Evolutionary conservation across 1,140 invertebrate genomes (phyloP).

Genomic region (Gonioctena quinquepunctata): DNA sequence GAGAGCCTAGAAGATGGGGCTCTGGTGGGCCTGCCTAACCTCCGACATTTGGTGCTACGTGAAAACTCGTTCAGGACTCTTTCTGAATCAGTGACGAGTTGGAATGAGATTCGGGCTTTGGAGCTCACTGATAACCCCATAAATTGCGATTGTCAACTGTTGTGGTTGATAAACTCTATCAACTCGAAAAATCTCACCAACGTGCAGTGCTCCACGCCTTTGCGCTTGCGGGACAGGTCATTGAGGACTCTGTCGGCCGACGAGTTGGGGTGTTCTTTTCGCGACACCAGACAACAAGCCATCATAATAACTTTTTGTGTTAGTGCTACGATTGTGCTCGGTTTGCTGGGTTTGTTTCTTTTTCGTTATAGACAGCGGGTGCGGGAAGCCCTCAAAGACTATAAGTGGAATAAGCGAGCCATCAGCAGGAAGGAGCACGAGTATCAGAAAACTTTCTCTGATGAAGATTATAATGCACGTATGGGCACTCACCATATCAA

Average conservation of each 20-base stretch:
- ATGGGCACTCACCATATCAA: constrained; percentile 65
- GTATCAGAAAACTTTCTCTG: constrained; percentile 85
- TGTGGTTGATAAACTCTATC: constrained; percentile 80
- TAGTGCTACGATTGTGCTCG: constrained; percentile 63
- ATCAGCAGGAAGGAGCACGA: constrained; percentile 81
- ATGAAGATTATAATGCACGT: constrained; percentile 79
- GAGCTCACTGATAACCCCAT: constrained; percentile 84
- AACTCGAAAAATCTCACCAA: constrained; percentile 72
- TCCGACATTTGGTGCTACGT: constrained; percentile 73
- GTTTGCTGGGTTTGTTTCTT: constrained; percentile 69
- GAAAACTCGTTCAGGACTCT: constrained; percentile 78
- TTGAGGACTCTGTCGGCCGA: constrained; percentile 71
- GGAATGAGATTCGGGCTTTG: constrained; percentile 74
- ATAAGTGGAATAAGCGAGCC: constrained; percentile 78
- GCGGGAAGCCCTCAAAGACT: constrained; percentile 77
- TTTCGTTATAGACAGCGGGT: constrained; percentile 79
- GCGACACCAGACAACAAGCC: constrained; percentile 75
- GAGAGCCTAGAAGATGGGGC: constrained; percentile 72
- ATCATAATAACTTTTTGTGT: constrained; percentile 75
- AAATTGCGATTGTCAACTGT: constrained; percentile 76
- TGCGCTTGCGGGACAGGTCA: constrained; percentile 69
- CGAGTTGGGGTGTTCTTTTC: constrained; percentile 78
- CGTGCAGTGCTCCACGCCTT: constrained; percentile 74
- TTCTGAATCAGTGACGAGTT: constrained; percentile 74
- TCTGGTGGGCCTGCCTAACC: constrained; percentile 75